A percentile compares a stretch with the other conserved stretches of the same genome.
phyloP scores from a whole-genome alignment of 2,113 vertebrate genomes.

The Peromyscus leucopus region DNA sequence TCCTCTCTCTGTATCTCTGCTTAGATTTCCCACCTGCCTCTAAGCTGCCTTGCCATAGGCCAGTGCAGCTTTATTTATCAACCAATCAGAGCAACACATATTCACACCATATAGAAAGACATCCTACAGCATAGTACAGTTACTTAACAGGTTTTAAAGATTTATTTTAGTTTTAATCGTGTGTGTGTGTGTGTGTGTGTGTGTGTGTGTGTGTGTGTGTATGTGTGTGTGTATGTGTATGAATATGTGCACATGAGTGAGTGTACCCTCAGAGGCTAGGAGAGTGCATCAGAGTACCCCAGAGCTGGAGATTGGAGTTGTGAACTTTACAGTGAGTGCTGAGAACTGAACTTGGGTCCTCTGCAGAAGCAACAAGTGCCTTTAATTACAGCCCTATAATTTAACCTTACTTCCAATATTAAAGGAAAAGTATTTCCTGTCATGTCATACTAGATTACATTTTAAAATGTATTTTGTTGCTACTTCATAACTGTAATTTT shows the following conservation, averaged over 20 bases:
- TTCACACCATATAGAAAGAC: no score
- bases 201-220: background rate
- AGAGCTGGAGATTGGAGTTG: background rate
- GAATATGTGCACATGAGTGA: background rate
- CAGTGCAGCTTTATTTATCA: no score
- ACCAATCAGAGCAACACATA: no score
- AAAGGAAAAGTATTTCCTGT: background rate
- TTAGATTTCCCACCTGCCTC: no score
- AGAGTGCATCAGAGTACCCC: background rate
- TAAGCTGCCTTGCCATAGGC: no score
- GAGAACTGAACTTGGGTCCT: background rate
- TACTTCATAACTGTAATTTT: background rate
- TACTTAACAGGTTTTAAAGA: background rate
- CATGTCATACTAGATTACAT: background rate
- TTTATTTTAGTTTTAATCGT: background rate
- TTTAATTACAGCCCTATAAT: background rate
- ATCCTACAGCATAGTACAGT: no score
- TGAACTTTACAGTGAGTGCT: background rate
- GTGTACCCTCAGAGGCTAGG: no score
- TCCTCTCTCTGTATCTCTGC: no score
- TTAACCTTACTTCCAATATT: background rate
- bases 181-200: background rate
- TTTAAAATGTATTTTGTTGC: background rate
- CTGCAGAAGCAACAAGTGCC: background rate
- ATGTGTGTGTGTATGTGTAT: background rate